Conservation (phyloP, 2,797 vertebrate species). For the Rhyacichthys aspro region DNA sequence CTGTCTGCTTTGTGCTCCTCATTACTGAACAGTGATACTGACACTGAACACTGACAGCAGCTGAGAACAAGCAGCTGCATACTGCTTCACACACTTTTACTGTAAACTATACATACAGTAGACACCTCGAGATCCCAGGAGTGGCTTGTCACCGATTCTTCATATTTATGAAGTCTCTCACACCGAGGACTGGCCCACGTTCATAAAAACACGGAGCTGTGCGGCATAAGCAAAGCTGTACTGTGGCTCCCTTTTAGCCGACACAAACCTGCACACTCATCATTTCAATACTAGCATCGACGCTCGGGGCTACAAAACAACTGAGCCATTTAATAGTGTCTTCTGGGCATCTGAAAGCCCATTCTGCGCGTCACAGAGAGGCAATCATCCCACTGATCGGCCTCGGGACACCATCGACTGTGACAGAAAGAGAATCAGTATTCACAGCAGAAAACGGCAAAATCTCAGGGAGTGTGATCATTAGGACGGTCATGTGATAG, state of each 20-base stretch:
- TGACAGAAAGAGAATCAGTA: slow-evolving; percentile 52
- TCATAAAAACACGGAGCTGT: slow-evolving; percentile 28
- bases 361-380: slow-evolving; percentile 55
- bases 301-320: slow-evolving; percentile 61
- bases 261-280: slow-evolving; percentile 50
- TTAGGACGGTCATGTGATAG: slow-evolving; percentile 20
- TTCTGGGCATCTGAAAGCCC: slow-evolving; percentile 62
- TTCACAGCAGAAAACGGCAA: slow-evolving; percentile 39
- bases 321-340: slow-evolving; percentile 68
- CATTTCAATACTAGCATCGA: slow-evolving; percentile 45
- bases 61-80: slow-evolving; percentile 24
- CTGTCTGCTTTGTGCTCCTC: slow-evolving; percentile 51
- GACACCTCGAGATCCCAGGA: slow-evolving; percentile 14
- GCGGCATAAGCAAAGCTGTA: slow-evolving; percentile 34
- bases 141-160: slow-evolving; percentile 22
- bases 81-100: neutral
- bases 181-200: slow-evolving; percentile 19
- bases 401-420: slow-evolving; percentile 50
- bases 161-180: slow-evolving; percentile 25
- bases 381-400: slow-evolving; percentile 71
- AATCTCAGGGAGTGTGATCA: slow-evolving; percentile 27
- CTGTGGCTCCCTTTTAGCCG: slow-evolving; percentile 27
- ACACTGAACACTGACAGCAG: slow-evolving; percentile 34
- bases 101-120: slow-evolving; percentile 7
- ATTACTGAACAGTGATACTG: slow-evolving; percentile 50